Percentiles rank a stretch among this genome's conserved stretches.
Evolutionary conservation across 2,888 invertebrate genomes (phyloP).

Genomic region (Rapana venosa): DNA sequence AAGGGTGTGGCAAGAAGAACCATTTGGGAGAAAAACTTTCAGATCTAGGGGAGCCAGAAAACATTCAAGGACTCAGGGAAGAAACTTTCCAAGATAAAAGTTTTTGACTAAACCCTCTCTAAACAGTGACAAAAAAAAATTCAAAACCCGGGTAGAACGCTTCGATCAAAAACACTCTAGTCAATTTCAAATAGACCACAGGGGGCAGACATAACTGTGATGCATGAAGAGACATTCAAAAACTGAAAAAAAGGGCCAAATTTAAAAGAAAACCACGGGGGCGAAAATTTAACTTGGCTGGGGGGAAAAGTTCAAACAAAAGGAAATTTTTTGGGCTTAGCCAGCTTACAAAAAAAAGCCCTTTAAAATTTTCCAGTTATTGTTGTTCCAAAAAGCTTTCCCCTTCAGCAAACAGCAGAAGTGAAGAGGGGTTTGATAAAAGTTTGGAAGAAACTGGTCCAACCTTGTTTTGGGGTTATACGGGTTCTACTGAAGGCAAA

Average conservation of each 20-base stretch:
- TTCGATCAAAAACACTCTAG: background rate
- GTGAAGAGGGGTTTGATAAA: background rate
- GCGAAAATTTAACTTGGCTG: background rate
- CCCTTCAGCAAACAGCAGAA: background rate
- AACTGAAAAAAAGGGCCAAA: background rate
- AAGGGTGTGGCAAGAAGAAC: background rate
- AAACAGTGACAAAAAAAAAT: too few relatives aligned
- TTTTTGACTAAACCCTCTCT: too few relatives aligned
- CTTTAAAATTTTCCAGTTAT: background rate
- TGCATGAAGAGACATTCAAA: background rate
- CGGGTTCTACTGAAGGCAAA: background rate
- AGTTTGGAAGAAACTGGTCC: background rate
- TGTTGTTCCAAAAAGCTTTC: background rate
- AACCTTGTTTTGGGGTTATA: background rate
- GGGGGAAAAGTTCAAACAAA: background rate
- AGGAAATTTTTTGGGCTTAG: conserved; percentile 1
- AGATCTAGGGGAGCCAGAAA: background rate
- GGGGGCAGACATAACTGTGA: background rate
- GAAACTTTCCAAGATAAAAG: too few relatives aligned
- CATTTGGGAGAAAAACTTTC: background rate
- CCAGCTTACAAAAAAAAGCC: background rate
- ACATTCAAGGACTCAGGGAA: background rate
- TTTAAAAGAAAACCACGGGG: background rate
- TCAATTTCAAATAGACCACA: background rate
- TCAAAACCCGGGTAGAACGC: too few relatives aligned